These are phyloP conservation scores for Scaptodrosophila latifasciaeformis DNA, from an alignment of 2,888 invertebrate species.

Conservation along the genomic window DNA sequence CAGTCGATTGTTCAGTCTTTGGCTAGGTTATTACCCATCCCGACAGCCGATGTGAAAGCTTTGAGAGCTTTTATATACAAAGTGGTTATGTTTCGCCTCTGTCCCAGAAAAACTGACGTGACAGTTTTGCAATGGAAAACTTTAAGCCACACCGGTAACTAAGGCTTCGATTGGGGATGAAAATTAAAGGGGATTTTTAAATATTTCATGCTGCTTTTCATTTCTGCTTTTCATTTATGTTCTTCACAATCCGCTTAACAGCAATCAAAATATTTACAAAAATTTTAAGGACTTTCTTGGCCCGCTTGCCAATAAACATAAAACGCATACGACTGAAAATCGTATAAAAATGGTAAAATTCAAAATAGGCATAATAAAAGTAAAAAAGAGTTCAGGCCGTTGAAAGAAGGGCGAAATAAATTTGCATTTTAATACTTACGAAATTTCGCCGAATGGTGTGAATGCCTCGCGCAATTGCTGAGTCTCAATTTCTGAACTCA, in stretches of 20 bases:
- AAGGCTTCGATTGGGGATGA: constrained; percentile 15
- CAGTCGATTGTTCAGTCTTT: constrained; percentile 26
- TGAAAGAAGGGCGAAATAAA: constrained; percentile 24
- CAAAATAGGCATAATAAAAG: neutral
- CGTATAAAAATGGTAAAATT: constrained; percentile 5
- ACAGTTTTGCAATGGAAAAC: constrained; percentile 28
- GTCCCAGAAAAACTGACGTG: constrained; percentile 18
- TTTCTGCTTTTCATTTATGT: constrained; percentile 44
- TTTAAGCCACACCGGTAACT: constrained; percentile 28
- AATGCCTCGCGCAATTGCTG: constrained; percentile 98
- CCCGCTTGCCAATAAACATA: constrained; percentile 50
- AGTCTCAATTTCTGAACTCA: constrained; percentile 99
- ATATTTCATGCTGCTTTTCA: too few relatives aligned
- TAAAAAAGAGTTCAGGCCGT: neutral
- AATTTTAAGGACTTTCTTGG: constrained; percentile 12
- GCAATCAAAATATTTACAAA: constrained; percentile 18
- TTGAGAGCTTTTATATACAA: constrained; percentile 46
- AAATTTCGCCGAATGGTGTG: constrained; percentile 98
- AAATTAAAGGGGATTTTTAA: constrained; percentile 62
- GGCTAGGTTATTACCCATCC: too few relatives aligned
- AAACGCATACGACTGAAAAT: constrained; percentile 24
- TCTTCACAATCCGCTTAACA: constrained; percentile 25
- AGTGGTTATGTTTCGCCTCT: too few relatives aligned
- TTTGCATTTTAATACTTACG: constrained; percentile 81
- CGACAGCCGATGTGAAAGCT: too few relatives aligned